Base-by-base conservation (phyloP, 2,797 vertebrate species). In the Ibycter americanus region DNA sequence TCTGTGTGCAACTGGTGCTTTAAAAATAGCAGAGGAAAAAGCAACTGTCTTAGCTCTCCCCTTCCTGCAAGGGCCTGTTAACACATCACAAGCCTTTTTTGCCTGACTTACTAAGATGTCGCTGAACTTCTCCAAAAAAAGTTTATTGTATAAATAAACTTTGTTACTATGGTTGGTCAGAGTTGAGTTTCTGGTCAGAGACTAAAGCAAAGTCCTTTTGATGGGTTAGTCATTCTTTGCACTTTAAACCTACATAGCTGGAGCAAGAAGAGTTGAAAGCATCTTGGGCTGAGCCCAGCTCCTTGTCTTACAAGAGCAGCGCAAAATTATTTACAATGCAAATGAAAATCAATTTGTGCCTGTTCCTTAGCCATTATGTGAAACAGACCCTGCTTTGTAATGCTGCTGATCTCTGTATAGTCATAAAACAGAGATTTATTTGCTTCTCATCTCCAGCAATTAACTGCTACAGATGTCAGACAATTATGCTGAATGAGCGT, bases 111-210 rank as follows among this genome's bases (percentile, higher is more conserved):
- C 40, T 88, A 61, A 88, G 82, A 80, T 2, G 13, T 72, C 3
- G 2, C 26, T 72, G 49, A 91, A 70, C 49, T 91, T 80, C 72
- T 87, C 40, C 58, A 88, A 52, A 21, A 21, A 85, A 72, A 46
- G 74, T 46, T 52, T 94, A 83, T 92, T 93, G 91, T 67, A 62
- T 65, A 96, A 94, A 94, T 89, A 97, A 94, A 83, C 88, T 83
- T 72, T 40, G 55, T 96, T 89, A 87, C 73, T 93, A 40, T 63
- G 83, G 46, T 56, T 87, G 47, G 55, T 74, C 71, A 79, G 61
- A 92, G 72, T 84, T 94, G 66, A 94, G n/a, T 86, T 40, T 74
- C 83, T 87, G 56, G 67, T 91, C 59, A 87, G 84, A 83, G 23
- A 82, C 13, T 32, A 65, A 93, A 77, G n/a, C n/a, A 84, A 90